Conservation (phyloP, 2,888 invertebrate species). For the Diadromus collaris region DNA sequence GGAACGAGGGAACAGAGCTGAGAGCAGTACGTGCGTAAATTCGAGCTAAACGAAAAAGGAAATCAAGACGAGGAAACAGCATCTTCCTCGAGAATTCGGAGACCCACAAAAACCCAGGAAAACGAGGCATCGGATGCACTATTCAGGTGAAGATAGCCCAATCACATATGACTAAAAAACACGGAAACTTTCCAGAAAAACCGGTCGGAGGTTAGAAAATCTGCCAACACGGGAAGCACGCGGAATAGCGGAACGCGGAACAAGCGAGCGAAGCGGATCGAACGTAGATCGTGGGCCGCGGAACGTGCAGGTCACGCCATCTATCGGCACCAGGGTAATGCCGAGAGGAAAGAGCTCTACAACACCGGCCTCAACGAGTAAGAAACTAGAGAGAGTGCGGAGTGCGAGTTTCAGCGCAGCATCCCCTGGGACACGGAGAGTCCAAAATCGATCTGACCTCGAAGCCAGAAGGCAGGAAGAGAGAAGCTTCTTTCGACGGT, state of each 20-base stretch:
- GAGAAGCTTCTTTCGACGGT: not conserved
- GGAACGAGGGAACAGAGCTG: no score
- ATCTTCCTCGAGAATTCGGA: no score
- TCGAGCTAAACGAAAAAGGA: no score
- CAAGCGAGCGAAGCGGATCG: not conserved
- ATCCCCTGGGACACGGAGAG: not conserved
- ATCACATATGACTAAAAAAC: no score
- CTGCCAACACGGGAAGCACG: not conserved
- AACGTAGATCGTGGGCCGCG: not conserved
- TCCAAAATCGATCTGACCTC: not conserved
- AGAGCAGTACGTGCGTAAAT: no score
- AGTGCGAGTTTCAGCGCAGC: no score
- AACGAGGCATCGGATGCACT: no score
- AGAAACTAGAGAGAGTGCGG: not conserved
- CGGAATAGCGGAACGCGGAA: not conserved
- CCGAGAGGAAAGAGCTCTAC: not conserved
- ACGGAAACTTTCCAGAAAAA: no score
- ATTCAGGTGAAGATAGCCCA: no score
- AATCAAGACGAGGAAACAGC: no score
- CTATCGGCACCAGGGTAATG: not conserved
- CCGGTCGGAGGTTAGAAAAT: no score
- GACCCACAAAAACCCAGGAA: no score
- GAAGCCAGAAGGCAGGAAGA: not conserved
- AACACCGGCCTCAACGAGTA: not conserved
- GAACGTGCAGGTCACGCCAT: not conserved